Evolutionary conservation across 92 coral and sea anemone genomes (phyloP), one percentile per base, ranked within the genome.

Genomic region (Actinostola sp.): DNA sequence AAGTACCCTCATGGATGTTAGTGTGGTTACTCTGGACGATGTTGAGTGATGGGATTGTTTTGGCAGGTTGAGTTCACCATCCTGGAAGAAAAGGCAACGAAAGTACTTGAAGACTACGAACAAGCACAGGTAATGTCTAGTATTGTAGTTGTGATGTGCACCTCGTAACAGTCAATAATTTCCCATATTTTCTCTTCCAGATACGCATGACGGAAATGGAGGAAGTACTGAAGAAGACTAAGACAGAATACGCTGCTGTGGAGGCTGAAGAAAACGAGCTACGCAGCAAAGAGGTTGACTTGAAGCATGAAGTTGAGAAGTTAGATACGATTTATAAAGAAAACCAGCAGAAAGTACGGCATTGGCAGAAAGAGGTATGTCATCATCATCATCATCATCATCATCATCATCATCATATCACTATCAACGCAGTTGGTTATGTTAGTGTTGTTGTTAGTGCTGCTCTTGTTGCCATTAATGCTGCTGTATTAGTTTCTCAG

Each of bases 311-410:
- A 31, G 84, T 95, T 63, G 99, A 91, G 60, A 95, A 89, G 67
- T 86, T 73, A 34, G 97, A 95, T 60, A 46, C 83, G 1, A 80
- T 86, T 9, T 82, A 79, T 44, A 92, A 88, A 38, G 97, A 95
- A 49, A 92, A 95, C 73, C 90, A 88, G 50, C 90, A 84, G 39
- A 95, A 86, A 58, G 92, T 86, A 23, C 89, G 73, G 60, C 88
- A 88, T 69, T 95, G 99, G 99, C 88, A 89, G 67, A 95, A 86
- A 56, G 99, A 95, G 89, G 97, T 91, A 50, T 8, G n/a, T n/a
- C n/a, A n/a, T n/a, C n/a, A n/a, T n/a, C n/a, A n/a, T n/a, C n/a
- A n/a, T n/a, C n/a, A n/a, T n/a, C n/a, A n/a, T n/a, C n/a, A n/a
- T n/a, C n/a, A n/a, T n/a, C n/a, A n/a, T n/a, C n/a, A n/a, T n/a